These are phyloP conservation scores for Pachyramphus minor DNA, from an alignment of 2,113 vertebrate genomes.

Conservation along the genomic window DNA sequence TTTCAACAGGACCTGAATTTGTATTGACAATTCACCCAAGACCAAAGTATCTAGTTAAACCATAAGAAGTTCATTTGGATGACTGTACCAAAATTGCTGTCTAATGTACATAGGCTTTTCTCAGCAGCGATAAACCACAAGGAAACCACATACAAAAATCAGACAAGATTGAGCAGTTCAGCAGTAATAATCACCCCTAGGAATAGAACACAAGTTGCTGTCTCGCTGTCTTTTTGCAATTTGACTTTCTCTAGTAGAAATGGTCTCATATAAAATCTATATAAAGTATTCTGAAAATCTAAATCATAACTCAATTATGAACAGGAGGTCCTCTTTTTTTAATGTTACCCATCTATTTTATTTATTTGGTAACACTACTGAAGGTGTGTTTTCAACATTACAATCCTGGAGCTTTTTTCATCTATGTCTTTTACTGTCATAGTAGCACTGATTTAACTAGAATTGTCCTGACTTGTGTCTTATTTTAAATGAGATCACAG, in stretches of 20 bases:
- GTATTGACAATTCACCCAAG: not conserved
- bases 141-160: not conserved
- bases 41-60: not conserved
- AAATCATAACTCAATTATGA: not conserved
- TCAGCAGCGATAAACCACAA: not conserved
- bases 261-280: not conserved
- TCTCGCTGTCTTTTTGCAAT: not conserved
- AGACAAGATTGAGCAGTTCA: not conserved
- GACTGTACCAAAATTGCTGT: not conserved
- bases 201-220: not conserved
- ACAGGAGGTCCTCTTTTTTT: not conserved
- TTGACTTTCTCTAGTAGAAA: not conserved
- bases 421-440: not conserved
- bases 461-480: not conserved
- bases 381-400: not conserved
- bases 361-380: not conserved
- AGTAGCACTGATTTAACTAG: not conserved
- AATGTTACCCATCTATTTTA: not conserved
- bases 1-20: not conserved
- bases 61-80: not conserved
- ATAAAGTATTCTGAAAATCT: not conserved
- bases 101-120: not conserved
- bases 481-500: not conserved
- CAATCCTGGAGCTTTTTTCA: not conserved
- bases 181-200: not conserved